phyloP scores from a whole-genome alignment of 2,888 invertebrate genomes.

The Ochropacha duplaris region DNA sequence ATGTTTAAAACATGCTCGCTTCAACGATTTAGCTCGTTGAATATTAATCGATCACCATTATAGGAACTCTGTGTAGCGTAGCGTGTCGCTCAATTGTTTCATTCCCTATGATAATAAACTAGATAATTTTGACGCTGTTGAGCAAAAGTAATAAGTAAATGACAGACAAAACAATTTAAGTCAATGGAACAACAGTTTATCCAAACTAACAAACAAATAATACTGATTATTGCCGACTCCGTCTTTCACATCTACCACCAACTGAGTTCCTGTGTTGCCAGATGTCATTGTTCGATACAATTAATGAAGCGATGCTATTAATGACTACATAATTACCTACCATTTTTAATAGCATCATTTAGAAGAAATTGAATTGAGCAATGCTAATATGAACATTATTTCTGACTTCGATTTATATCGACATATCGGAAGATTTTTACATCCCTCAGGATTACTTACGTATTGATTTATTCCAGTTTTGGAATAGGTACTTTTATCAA shows the following conservation, averaged over 20 bases:
- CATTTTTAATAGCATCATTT: too few species aligned
- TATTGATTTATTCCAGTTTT: too few species aligned
- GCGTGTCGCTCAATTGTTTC: constrained; percentile 5
- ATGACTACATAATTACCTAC: too few species aligned
- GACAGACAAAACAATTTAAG: neutral
- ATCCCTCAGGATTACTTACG: too few species aligned
- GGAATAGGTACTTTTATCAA: too few species aligned
- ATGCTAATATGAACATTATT: too few species aligned
- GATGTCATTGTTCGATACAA: too few species aligned
- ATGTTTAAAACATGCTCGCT: constrained; percentile 11
- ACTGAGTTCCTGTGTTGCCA: too few species aligned
- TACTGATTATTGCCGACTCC: neutral
- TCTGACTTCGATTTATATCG: too few species aligned
- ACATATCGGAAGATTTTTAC: too few species aligned
- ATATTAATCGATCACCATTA: constrained; percentile 16
- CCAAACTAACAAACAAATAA: neutral
- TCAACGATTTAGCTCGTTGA: constrained; percentile 22
- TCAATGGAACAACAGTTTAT: neutral
- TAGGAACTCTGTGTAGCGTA: constrained; percentile 26
- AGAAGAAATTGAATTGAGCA: too few species aligned
- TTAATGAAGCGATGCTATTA: too few species aligned
- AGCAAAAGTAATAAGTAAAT: neutral
- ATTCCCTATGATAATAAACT: neutral
- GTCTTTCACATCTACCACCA: neutral
- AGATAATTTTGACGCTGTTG: neutral